phyloP scores from a whole-genome alignment of 2,888 invertebrate species.

The Acleris literana region DNA sequence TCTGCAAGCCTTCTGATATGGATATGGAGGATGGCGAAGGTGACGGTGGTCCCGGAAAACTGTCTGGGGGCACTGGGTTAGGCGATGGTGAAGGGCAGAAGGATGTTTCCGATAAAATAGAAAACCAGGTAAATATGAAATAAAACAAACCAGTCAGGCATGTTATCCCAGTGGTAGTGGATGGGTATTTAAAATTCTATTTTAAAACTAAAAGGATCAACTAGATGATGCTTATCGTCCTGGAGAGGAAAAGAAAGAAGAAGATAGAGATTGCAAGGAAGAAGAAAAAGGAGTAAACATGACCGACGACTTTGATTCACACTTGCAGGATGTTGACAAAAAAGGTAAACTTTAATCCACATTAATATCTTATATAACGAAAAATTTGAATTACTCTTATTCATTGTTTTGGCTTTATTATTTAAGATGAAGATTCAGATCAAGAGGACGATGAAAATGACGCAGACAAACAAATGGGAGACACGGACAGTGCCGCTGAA shows the following conservation, averaged over 20 bases:
- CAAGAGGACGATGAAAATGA: conserved; percentile 89
- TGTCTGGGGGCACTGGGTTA: conserved; percentile 91
- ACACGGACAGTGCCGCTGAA: conserved; percentile 93
- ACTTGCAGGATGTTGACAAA: conserved; percentile 90
- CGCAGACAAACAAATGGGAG: conserved; percentile 98
- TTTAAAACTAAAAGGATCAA: conserved; percentile 86
- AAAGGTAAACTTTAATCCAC: conserved; percentile 69
- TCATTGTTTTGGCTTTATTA: conserved; percentile 7
- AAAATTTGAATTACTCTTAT: neutral
- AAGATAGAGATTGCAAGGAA: conserved; percentile 91
- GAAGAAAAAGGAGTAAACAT: conserved; percentile 97
- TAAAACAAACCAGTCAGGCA: neutral
- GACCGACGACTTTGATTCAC: conserved; percentile 97
- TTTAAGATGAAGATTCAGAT: conserved; percentile 81
- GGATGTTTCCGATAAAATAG: conserved; percentile 97
- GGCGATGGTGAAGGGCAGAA: conserved; percentile 97
- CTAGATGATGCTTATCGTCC: conserved; percentile 93
- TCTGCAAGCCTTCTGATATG: conserved; percentile 95
- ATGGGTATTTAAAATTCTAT: neutral
- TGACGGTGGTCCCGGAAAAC: conserved; percentile 83
- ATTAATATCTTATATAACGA: neutral
- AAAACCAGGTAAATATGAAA: conserved; percentile 73
- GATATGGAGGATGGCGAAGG: conserved; percentile 90
- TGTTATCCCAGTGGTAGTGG: no score
- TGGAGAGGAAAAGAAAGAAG: conserved; percentile 89